Percentiles rank a stretch among this genome's conserved stretches.
Conservation (phyloP, 2,888 invertebrate genomes). For the Drosophila colorata region DNA sequence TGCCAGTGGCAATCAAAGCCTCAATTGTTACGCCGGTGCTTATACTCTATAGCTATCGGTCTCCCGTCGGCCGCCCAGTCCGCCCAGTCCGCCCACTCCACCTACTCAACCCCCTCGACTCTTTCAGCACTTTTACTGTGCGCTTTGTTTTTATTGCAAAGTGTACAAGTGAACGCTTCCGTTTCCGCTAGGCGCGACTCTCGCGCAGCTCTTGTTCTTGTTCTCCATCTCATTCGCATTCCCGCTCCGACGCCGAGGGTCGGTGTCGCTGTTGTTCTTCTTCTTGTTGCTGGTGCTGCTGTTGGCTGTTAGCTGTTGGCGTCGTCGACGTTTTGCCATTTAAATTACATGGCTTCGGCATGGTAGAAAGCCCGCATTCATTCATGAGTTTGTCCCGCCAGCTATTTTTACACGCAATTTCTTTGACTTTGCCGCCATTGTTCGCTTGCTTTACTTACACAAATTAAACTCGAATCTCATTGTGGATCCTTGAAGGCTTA, state of each 20-base stretch:
- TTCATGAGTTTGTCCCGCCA: slow-evolving; percentile 38
- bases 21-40: slow-evolving; percentile 59
- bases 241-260: slow-evolving; percentile 13
- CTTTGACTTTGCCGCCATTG: slow-evolving; percentile 35
- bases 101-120: slow-evolving; percentile 2
- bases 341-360: slow-evolving; percentile 50
- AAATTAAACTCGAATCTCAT: slow-evolving; percentile 62
- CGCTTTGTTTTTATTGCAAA: slow-evolving; percentile 57
- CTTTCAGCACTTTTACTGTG: slow-evolving; percentile 15
- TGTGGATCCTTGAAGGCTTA: slow-evolving; percentile 44
- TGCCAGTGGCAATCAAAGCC: slow-evolving; percentile 63
- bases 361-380: slow-evolving; percentile 40
- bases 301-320: not conserved
- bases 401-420: slow-evolving; percentile 56
- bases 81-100: no score
- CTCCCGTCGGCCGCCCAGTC: not conserved
- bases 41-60: not conserved
- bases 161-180: slow-evolving; percentile 69
- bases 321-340: slow-evolving; percentile 37
- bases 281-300: not conserved
- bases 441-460: slow-evolving; percentile 49
- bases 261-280: slow-evolving; percentile 8
- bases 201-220: not conserved
- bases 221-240: slow-evolving; percentile 1
- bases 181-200: slow-evolving; percentile 57